Conservation (phyloP, 1,140 invertebrate species). For the Stegodyphus mimosarum region DNA sequence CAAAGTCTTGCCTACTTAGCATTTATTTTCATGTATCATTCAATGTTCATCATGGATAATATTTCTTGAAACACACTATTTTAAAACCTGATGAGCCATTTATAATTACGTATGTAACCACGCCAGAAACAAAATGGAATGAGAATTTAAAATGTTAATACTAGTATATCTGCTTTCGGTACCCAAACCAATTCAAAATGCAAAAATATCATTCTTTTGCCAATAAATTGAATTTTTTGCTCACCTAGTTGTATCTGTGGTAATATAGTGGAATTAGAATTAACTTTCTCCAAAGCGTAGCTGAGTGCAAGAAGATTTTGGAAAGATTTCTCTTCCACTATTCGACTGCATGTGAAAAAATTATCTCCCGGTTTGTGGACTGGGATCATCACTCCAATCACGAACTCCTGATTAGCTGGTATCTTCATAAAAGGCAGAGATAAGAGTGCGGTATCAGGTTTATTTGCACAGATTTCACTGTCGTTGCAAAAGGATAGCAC, state of each 20-base stretch:
- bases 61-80: too few relatives aligned
- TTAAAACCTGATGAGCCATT: too few relatives aligned
- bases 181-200: too few relatives aligned
- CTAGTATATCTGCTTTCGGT: too few relatives aligned
- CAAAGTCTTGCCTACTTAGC: too few relatives aligned
- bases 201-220: too few relatives aligned
- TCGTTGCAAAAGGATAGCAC: conserved; percentile 63
- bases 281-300: conserved; percentile 64
- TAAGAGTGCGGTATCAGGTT: not conserved
- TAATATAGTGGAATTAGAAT: conserved; percentile 61
- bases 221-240: not conserved
- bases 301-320: conserved; percentile 64
- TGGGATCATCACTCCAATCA: conserved; percentile 64
- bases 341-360: conserved; percentile 64
- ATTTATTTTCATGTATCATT: too few relatives aligned
- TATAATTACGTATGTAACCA: too few relatives aligned
- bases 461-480: conserved; percentile 8
- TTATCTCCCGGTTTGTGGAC: conserved; percentile 63
- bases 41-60: too few relatives aligned
- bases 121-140: too few relatives aligned
- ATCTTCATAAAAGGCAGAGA: conserved; percentile 61
- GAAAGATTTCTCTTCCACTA: conserved; percentile 62
- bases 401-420: conserved; percentile 62
- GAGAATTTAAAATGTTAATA: too few relatives aligned
- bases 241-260: conserved; percentile 64